Percentiles rank a stretch among this genome's conserved stretches.
Evolutionary conservation across 2,113 vertebrate species (phyloP).

Genomic region (Coptodon rendalli): DNA sequence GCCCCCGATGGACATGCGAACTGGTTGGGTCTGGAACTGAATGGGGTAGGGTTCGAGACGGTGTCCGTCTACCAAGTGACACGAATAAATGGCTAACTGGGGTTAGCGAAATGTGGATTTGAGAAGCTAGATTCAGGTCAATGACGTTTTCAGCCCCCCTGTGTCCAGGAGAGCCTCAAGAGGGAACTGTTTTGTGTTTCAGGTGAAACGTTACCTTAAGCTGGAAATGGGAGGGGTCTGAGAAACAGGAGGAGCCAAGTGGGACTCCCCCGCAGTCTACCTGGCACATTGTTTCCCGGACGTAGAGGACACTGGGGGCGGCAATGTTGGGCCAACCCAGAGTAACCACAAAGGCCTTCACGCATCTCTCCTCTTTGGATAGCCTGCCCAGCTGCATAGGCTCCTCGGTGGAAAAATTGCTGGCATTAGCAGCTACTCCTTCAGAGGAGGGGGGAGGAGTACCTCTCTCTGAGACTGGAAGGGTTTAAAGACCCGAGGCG

Average conservation of each 20-base stretch:
- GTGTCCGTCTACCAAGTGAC: background rate
- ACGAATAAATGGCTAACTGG: background rate
- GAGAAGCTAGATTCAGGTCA: background rate
- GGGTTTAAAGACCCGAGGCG: background rate
- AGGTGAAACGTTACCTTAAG: background rate
- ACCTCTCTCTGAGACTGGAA: background rate
- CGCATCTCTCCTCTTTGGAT: background rate
- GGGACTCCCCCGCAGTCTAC: background rate
- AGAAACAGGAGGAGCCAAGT: background rate
- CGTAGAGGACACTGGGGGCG: background rate
- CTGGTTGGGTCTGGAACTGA: background rate
- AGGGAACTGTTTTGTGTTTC: background rate
- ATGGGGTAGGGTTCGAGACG: background rate
- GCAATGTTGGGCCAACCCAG: background rate
- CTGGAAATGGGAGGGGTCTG: background rate
- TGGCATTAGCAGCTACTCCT: background rate
- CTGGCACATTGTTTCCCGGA: background rate
- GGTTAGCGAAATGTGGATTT: background rate
- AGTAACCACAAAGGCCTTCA: background rate
- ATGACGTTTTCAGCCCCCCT: background rate
- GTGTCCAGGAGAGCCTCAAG: background rate
- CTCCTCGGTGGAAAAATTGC: background rate
- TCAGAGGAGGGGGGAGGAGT: background rate
- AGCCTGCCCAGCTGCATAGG: background rate
- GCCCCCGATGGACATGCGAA: background rate